Evolutionary conservation across 2,888 invertebrate genomes (phyloP).

Genomic region (Ectemnius cavifrons): DNA sequence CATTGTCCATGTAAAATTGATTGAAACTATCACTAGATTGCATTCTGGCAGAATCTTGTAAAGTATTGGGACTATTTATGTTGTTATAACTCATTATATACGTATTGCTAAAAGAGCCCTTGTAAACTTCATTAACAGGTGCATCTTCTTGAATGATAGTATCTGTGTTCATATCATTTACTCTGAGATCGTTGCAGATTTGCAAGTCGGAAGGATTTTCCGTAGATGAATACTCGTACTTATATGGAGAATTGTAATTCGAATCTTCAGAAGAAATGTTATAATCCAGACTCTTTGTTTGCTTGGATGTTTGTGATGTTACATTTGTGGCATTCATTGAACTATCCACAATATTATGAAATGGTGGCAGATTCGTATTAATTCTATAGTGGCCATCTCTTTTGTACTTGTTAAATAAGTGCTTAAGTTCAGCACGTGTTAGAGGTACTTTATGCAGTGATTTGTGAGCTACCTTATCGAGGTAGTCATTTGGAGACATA

Average conservation of each 20-base stretch:
- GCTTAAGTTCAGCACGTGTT: slow-evolving; percentile 29
- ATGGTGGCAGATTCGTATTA: slow-evolving; percentile 16
- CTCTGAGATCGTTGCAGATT: too few species aligned
- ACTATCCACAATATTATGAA: not conserved
- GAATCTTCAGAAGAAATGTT: too few species aligned
- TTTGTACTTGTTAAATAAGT: slow-evolving; percentile 38
- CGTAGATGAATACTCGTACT: too few species aligned
- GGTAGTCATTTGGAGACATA: not conserved
- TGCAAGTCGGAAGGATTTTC: too few species aligned
- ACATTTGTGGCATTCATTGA: too few species aligned
- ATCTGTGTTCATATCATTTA: too few species aligned
- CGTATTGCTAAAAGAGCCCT: not conserved
- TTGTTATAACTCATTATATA: not conserved
- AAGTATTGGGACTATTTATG: not conserved
- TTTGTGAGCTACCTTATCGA: slow-evolving; percentile 2
- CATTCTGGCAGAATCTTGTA: not conserved
- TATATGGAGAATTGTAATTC: too few species aligned
- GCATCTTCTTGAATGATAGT: too few species aligned
- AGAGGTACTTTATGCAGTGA: slow-evolving; percentile 15
- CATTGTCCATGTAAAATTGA: not conserved
- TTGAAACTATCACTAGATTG: not conserved
- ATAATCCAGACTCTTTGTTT: too few species aligned
- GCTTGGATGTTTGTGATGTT: too few species aligned
- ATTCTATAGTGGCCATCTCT: slow-evolving; percentile 39
- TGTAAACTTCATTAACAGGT: too few species aligned